phyloP scores from a whole-genome alignment of 1,140 invertebrate genomes.

The Helicoverpa armigera region DNA sequence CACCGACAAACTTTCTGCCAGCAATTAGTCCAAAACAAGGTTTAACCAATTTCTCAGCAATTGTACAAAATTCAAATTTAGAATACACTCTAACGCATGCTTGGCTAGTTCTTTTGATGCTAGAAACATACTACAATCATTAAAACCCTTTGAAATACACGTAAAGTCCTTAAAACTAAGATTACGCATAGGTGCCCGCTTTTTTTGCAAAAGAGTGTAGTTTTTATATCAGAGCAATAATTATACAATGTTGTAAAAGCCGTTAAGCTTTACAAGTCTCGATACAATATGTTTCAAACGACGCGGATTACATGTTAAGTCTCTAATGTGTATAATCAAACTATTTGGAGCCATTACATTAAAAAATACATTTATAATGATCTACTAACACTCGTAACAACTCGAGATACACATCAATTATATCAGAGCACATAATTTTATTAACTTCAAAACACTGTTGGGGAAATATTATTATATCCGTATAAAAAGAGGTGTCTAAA shows the following conservation, averaged over 20 bases:
- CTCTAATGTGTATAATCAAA: conserved; percentile 33
- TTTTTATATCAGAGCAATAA: conserved; percentile 26
- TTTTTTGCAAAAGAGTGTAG: no score
- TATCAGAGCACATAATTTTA: conserved; percentile 26
- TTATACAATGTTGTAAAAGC: conserved; percentile 25
- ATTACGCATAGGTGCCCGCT: no score
- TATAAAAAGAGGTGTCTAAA: conserved; percentile 27
- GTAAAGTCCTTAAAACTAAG: no score
- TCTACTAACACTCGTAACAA: conserved; percentile 33
- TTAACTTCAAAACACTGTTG: conserved; percentile 16
- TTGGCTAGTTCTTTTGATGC: no score
- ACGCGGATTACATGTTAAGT: conserved; percentile 32
- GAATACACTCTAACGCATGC: no score
- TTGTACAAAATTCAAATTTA: no score
- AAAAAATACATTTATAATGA: conserved; percentile 37
- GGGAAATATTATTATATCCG: conserved; percentile 23
- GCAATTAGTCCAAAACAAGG: no score
- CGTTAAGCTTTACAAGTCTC: conserved; percentile 19
- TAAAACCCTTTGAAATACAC: no score
- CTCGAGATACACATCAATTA: conserved; percentile 31
- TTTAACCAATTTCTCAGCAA: no score
- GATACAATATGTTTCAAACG: conserved; percentile 25
- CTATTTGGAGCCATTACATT: conserved; percentile 35
- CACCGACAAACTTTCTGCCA: no score
- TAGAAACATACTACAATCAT: no score